Conservation (phyloP, 2,113 vertebrate genomes). For the Motacilla tschutschensis region DNA sequence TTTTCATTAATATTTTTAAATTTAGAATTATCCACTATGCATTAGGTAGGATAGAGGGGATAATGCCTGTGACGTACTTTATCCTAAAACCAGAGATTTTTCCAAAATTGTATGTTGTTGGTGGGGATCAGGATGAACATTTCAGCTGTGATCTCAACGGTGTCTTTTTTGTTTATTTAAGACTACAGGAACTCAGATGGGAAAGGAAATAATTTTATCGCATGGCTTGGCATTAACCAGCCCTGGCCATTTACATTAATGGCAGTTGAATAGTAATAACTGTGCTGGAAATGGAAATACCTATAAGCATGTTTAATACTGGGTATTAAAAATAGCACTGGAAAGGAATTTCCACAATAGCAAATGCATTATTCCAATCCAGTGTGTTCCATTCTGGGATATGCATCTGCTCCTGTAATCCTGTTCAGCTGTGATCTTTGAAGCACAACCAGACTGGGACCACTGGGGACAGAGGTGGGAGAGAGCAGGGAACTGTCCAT, state of each 20-base stretch:
- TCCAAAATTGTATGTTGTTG: not conserved
- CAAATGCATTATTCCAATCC: not conserved
- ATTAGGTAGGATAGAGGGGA: not conserved
- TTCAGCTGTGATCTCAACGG: not conserved
- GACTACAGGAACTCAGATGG: conserved; percentile 2
- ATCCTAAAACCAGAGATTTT: not conserved
- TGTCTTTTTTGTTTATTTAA: not conserved
- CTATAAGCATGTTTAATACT: conserved; percentile 3
- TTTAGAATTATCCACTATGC: not conserved
- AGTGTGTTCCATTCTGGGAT: fast-evolving
- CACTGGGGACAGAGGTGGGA: not conserved
- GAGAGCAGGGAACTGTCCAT: not conserved
- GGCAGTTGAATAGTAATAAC: not conserved
- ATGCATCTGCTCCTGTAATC: not conserved
- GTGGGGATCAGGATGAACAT: not conserved
- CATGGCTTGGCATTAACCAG: conserved; percentile 19
- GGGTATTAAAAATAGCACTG: conserved; percentile 33
- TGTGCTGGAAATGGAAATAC: conserved; percentile 27
- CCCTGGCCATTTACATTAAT: conserved; percentile 6
- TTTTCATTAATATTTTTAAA: conserved; percentile 58
- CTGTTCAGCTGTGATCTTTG: not conserved
- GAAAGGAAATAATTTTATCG: conserved; percentile 19
- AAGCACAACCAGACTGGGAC: not conserved
- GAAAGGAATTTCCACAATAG: not conserved
- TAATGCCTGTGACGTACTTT: not conserved